A percentile compares a stretch with the other conserved stretches of the same genome.
Evolutionary conservation across 2,797 vertebrate genomes (phyloP).

Genomic region (Crocodylus rhombifer): DNA sequence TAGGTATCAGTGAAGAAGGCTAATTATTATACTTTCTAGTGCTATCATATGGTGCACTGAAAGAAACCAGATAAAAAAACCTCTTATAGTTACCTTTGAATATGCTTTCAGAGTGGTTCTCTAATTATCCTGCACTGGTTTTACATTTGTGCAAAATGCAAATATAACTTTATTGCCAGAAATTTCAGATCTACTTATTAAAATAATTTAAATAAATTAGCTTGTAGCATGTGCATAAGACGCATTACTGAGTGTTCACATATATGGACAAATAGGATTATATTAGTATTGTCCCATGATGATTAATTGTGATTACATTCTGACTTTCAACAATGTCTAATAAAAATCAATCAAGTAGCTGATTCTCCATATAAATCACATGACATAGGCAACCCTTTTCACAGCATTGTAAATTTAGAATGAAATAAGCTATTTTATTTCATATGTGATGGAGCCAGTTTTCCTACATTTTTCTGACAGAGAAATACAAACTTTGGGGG

Average conservation of each 20-base stretch:
- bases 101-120: not conserved
- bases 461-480: not conserved
- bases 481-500: too few species aligned
- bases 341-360: not conserved
- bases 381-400: not conserved
- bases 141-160: not conserved
- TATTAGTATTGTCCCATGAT: not conserved
- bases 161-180: not conserved
- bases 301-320: not conserved
- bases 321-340: constrained; percentile 3
- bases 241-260: not conserved
- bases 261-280: not conserved
- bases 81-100: constrained; percentile 2
- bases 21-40: not conserved
- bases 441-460: not conserved
- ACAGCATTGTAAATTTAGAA: not conserved
- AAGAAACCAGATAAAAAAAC: not conserved
- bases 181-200: not conserved
- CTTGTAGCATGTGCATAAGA: not conserved
- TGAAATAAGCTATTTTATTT: not conserved
- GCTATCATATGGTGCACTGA: not conserved
- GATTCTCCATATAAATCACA: not conserved
- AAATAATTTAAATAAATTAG: not conserved
- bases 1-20: not conserved
- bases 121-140: not conserved